Evolutionary conservation across 2,113 vertebrate species (phyloP), one percentile per base, ranked within the genome.

Genomic region (Rallus limicola): DNA sequence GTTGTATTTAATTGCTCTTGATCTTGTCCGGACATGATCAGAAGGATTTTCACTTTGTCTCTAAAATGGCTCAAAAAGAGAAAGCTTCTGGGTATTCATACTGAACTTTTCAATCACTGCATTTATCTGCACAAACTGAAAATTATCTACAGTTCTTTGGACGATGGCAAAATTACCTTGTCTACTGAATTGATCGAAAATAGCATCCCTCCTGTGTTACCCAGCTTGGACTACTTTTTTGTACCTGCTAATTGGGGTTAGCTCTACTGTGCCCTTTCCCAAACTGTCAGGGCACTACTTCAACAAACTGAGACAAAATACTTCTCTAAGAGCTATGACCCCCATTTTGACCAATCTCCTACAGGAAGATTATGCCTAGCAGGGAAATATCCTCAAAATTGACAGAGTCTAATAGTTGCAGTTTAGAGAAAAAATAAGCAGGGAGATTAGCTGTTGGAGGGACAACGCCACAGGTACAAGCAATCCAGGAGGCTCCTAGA

Each of bases 1-100:
- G 33, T 82, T 91, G 56, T 55, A 72, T 85, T 90, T 92, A 95
- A 92, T 90, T 78, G 69, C 1, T 83, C 74, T 83, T 95, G 11
- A 15, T 94, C 59, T 84, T 96, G 59, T 44, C 48, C 59, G 40
- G 48, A 38, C 31, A 20, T 38, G 16, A 77, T 91, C 75, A 92
- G 68, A 89, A 78, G 15, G 18, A 60, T 44, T 10, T 80, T 95
- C 5, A 1, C 3, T 70, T 82, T 84, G 36, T 69, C 52, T 83
- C 44, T 70, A 74, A 69, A 42, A 53, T 38, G 16, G 7, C 36
- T 89, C 60, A 77, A 88, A 95, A 80, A 53, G 80, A 75, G 46
- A 68, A 91, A 71, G 10, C 36, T 31, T 72, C 38, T 67, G 17
- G 26, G 18, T 52, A 38, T 85, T 96, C 82, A 52, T 48, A 65